A percentile compares a stretch with the other conserved stretches of the same genome.
These are phyloP conservation scores for Probaryconus sp. DNA, from an alignment of 1,140 invertebrate genomes.

Conservation along the genomic window DNA sequence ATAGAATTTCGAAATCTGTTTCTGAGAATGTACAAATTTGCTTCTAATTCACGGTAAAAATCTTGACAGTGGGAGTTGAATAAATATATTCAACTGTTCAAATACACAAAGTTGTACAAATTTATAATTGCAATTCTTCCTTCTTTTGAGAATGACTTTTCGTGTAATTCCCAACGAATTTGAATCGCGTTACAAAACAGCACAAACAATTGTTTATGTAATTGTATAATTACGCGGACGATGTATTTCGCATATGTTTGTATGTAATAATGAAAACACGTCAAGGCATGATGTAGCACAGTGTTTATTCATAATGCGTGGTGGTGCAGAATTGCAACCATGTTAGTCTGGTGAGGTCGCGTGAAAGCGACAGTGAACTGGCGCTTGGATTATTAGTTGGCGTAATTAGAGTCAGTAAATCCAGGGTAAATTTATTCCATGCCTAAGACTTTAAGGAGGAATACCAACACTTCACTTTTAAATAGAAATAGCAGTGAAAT, in stretches of 20 bases:
- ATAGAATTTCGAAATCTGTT: too few relatives aligned
- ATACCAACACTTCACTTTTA: slow-evolving; percentile 39
- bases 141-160: too few relatives aligned
- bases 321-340: slow-evolving; percentile 13
- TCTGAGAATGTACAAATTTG: too few relatives aligned
- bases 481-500: slow-evolving; percentile 44
- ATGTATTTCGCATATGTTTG: slow-evolving; percentile 9
- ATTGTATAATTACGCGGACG: slow-evolving; percentile 10
- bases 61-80: too few relatives aligned
- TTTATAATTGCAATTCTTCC: too few relatives aligned
- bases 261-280: slow-evolving; percentile 29
- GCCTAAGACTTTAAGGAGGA: neutral
- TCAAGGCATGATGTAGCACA: neutral
- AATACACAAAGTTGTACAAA: too few relatives aligned
- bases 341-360: slow-evolving; percentile 35
- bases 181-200: neutral
- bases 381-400: slow-evolving; percentile 49
- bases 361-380: slow-evolving; percentile 53
- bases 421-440: slow-evolving; percentile 47
- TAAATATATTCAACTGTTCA: too few relatives aligned
- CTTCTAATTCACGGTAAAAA: too few relatives aligned
- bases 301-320: slow-evolving; percentile 18
- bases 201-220: slow-evolving; percentile 5
- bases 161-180: too few relatives aligned
- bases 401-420: slow-evolving; percentile 54